Conservation (phyloP, 2,113 vertebrate genomes). For the Daphoenositta chrysoptera region DNA sequence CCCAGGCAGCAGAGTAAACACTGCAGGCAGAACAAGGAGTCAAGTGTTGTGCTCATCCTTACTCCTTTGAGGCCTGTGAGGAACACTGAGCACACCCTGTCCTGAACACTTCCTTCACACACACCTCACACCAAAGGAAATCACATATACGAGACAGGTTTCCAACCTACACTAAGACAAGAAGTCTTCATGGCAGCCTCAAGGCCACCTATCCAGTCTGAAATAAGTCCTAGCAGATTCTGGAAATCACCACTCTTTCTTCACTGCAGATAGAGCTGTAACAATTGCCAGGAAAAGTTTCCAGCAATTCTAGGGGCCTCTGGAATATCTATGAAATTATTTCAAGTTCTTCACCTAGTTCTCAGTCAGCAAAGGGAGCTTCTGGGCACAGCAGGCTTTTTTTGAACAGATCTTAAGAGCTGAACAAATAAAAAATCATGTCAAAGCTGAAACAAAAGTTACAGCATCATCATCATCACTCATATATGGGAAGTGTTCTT, state of each 20-base stretch:
- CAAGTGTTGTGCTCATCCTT: neutral
- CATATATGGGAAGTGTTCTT: neutral
- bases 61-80: neutral
- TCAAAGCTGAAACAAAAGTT: constrained; percentile 12
- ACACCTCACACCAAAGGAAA: neutral
- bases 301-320: neutral
- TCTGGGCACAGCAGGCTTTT: neutral
- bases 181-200: neutral
- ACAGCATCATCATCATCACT: neutral
- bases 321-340: neutral
- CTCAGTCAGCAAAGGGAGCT: neutral
- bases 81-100: neutral
- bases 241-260: neutral
- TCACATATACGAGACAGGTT: neutral
- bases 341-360: neutral
- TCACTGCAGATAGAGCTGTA: neutral
- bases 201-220: neutral
- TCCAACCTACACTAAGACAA: neutral
- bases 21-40: neutral
- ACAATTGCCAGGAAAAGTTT: neutral
- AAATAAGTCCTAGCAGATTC: neutral
- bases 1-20: neutral
- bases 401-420: neutral
- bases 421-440: neutral
- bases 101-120: neutral